phyloP scores from a whole-genome alignment of 2,888 invertebrate species.

The Ophioninae sp. region DNA sequence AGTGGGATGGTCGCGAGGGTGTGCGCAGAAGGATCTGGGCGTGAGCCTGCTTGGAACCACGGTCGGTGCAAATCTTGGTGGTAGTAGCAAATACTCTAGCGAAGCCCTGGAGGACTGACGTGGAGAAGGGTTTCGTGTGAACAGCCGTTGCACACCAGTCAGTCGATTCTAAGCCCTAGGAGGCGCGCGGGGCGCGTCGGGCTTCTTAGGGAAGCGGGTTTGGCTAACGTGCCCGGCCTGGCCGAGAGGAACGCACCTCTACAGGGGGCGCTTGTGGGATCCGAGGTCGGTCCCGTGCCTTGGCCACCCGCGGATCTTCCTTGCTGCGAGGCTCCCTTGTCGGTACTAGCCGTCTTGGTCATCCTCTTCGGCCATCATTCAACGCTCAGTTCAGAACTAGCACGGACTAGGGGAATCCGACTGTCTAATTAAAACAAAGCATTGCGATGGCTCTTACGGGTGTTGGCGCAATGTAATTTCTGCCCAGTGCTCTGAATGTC shows the following conservation, averaged over 20 bases:
- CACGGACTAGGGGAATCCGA: constrained; percentile 63
- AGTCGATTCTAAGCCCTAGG: constrained; percentile 84
- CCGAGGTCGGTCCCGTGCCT: constrained; percentile 81
- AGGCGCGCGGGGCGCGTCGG: constrained; percentile 83
- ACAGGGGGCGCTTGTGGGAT: constrained; percentile 58
- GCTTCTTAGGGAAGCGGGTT: constrained; percentile 81
- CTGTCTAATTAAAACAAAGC: constrained; percentile 80
- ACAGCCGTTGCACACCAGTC: constrained; percentile 84
- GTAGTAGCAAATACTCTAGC: constrained; percentile 84
- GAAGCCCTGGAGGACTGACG: neutral
- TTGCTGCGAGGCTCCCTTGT: constrained; percentile 59
- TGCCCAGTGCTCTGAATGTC: constrained; percentile 86
- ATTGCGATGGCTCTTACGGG: constrained; percentile 85
- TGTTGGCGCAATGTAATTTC: constrained; percentile 87
- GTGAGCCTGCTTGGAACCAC: constrained; percentile 80
- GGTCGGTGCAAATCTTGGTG: constrained; percentile 82
- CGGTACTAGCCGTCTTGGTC: too few relatives aligned
- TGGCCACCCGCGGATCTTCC: constrained; percentile 80
- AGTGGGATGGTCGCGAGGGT: constrained; percentile 84
- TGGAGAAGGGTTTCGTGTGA: constrained; percentile 73
- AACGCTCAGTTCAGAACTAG: constrained; percentile 79
- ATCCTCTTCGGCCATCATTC: constrained; percentile 35
- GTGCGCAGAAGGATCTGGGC: constrained; percentile 80
- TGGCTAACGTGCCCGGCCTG: constrained; percentile 69
- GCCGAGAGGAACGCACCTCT: constrained; percentile 65